Base-by-base conservation (phyloP, 2,888 invertebrate genomes). In the Drosophila bunnanda region DNA sequence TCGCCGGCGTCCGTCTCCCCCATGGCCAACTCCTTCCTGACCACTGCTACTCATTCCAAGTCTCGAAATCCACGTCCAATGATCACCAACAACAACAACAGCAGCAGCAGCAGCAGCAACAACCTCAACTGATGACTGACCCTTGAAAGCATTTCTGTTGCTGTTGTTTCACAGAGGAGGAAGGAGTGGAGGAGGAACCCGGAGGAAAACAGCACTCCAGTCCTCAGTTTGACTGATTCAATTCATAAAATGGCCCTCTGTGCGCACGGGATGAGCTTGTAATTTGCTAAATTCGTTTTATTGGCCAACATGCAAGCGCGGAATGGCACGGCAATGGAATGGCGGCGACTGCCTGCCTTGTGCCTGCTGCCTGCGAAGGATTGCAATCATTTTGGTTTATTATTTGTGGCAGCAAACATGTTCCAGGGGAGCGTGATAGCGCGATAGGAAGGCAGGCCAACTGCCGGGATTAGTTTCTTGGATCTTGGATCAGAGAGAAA, bases 261-360 rank as follows among this genome's bases (percentile, higher is more conserved):
- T 50, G 50, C 50, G 32, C 54, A 32, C 59, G 73, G 78, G 80
- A 79, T 83, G 77, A 77, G 75, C 89, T 88, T 80, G 88, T 88
- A 90, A 89, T 88, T 89, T 89, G 78, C 88, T 81, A 76, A 83
- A 81, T 88, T 82, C 81, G 74, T 88, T 88, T 88, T 90, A 88
- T 88, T 88, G 81, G 87, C 77, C 81, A 74, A 83, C 89, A 88
- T 88, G 89, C 87, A 86, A 82, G 75, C 76, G 69, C 69, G 76
- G 64, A 60, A 76, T 55, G 48, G 48, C 65, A 61, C 20, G 67
- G 68, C 66, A 48, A 61, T 30, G 70, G 70, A 73, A 54, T 48
- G 61, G 56, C 57, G 54, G 54, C 53, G 58, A 68, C 57, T 69
- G 64, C 39, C 34, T 9, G 43, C 25, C 48, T 39, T 22, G 36